Conservation (phyloP, 2,113 vertebrate species). For the Mungos mungo region DNA sequence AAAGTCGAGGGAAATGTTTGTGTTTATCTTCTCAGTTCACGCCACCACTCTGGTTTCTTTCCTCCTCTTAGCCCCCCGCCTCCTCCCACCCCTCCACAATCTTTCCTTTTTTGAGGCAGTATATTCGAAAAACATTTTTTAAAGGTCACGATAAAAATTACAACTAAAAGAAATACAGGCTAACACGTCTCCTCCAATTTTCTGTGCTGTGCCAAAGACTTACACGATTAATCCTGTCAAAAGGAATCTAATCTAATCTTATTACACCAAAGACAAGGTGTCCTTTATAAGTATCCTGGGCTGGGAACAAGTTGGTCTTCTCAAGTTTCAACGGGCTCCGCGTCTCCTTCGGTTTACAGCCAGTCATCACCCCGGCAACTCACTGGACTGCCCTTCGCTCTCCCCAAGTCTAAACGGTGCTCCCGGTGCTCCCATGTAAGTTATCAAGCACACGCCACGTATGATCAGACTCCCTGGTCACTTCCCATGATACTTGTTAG, state of each 20-base stretch:
- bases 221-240: conserved; percentile 13
- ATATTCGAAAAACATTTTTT: not conserved
- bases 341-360: conserved; percentile 34
- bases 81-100: not conserved
- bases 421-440: not conserved
- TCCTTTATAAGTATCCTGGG: conserved; percentile 18
- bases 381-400: not conserved
- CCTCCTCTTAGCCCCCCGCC: not conserved
- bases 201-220: not conserved
- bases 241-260: conserved; percentile 50
- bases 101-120: not conserved
- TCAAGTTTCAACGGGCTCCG: conserved; percentile 37
- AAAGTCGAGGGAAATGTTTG: not conserved
- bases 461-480: not conserved
- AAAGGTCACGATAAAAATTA: conserved; percentile 48
- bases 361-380: conserved; percentile 22
- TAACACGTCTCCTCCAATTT: not conserved
- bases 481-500: not conserved
- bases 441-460: not conserved
- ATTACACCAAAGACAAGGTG: conserved; percentile 20
- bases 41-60: not conserved
- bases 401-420: not conserved
- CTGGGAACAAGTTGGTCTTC: not conserved
- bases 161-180: not conserved
- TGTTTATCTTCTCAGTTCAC: not conserved